Evolutionary conservation across 1,140 invertebrate genomes (phyloP).

Genomic region (Megalopta genalis): DNA sequence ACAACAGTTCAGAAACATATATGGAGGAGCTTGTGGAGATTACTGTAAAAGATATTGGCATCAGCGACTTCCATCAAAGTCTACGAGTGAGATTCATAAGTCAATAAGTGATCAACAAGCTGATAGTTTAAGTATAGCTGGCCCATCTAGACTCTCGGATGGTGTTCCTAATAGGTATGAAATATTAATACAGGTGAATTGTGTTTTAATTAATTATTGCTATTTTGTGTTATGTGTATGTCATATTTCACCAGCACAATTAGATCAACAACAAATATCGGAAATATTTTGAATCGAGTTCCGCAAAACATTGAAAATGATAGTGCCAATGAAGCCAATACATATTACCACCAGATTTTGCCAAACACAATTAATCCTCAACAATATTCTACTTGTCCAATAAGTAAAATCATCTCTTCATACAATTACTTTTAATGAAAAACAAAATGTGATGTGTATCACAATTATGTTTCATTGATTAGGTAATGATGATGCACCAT

Average conservation of each 20-base stretch:
- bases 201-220: background rate
- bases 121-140: conserved; percentile 70
- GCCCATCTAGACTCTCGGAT: conserved; percentile 75
- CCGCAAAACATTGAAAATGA: conserved; percentile 47
- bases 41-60: conserved; percentile 63
- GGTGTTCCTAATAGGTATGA: conserved; percentile 58
- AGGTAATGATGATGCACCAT: conserved; percentile 80
- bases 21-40: conserved; percentile 58
- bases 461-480: background rate
- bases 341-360: conserved; percentile 49
- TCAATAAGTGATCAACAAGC: conserved; percentile 56
- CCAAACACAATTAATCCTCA: conserved; percentile 60
- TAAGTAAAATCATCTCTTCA: conserved; percentile 57
- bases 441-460: background rate
- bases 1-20: conserved; percentile 45
- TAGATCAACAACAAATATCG: conserved; percentile 37
- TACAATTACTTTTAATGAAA: background rate
- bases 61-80: conserved; percentile 61
- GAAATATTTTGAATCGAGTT: conserved; percentile 28
- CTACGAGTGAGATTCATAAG: conserved; percentile 64
- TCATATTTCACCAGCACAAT: conserved; percentile 49
- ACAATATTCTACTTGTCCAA: conserved; percentile 57
- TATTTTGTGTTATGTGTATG: background rate
- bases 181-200: background rate
- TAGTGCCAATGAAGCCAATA: conserved; percentile 50